These are phyloP conservation scores for Molorchus minor DNA, from an alignment of 2,888 invertebrate genomes.

Conservation along the genomic window DNA sequence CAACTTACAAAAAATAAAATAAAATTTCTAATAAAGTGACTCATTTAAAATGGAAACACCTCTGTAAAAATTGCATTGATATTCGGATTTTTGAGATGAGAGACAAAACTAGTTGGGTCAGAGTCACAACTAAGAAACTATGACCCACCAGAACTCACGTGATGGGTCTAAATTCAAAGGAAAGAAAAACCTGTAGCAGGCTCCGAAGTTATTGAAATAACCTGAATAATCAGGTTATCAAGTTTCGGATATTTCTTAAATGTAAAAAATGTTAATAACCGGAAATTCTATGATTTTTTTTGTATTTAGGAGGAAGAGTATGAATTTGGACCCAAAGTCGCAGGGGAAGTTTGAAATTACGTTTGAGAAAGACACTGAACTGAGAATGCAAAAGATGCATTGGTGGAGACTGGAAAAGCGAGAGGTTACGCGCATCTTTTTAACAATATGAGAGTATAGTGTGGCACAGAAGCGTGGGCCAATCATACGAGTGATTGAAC, in stretches of 20 bases:
- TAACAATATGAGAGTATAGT: conserved; percentile 63
- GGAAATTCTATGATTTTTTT: conserved; percentile 11
- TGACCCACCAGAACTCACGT: too few species aligned
- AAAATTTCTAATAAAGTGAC: too few species aligned
- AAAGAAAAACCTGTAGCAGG: too few species aligned
- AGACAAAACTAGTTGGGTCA: too few species aligned
- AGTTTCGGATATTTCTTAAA: conserved; percentile 71
- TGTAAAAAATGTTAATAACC: conserved; percentile 63
- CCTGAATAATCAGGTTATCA: too few species aligned
- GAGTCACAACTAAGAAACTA: too few species aligned
- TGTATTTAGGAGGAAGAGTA: conserved; percentile 76
- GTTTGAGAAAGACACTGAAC: conserved; percentile 59
- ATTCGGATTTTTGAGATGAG: too few species aligned
- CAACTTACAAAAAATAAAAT: too few species aligned
- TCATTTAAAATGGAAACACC: too few species aligned
- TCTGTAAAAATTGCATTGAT: too few species aligned
- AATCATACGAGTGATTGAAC: conserved; percentile 75
- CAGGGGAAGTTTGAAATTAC: conserved; percentile 62
- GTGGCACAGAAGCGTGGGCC: conserved; percentile 69
- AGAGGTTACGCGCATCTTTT: conserved; percentile 62
- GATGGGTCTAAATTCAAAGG: too few species aligned
- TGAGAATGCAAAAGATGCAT: conserved; percentile 68
- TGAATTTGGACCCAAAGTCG: conserved; percentile 84
- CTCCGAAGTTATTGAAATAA: too few species aligned
- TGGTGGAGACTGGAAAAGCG: conserved; percentile 73